These are phyloP conservation scores for Argyresthia goedartella DNA, from an alignment of 2,888 invertebrate genomes.

Conservation along the genomic window DNA sequence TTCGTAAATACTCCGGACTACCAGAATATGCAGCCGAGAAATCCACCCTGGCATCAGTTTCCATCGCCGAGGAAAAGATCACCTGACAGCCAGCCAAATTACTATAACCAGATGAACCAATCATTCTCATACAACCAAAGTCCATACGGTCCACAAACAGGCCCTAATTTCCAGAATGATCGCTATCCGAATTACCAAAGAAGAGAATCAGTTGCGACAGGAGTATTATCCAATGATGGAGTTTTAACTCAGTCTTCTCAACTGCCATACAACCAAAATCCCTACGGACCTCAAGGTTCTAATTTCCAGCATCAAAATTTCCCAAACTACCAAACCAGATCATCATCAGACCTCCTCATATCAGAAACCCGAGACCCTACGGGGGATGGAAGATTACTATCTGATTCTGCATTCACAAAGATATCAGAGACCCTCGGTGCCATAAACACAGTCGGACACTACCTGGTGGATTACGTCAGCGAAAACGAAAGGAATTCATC, in stretches of 20 bases:
- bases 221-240: conserved; percentile 2
- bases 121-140: neutral
- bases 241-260: neutral
- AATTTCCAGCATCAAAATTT: conserved; percentile 8
- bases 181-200: neutral
- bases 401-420: conserved; percentile 72
- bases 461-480: conserved; percentile 83
- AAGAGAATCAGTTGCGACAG: conserved; percentile 6
- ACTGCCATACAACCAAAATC: conserved; percentile 24
- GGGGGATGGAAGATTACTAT: conserved; percentile 66
- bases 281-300: conserved; percentile 15
- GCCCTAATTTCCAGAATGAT: conserved; percentile 1
- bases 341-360: conserved; percentile 29
- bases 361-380: conserved; percentile 31
- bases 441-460: conserved; percentile 87
- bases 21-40: conserved; percentile 34
- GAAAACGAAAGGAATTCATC: conserved; percentile 56
- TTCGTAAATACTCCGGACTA: conserved; percentile 35
- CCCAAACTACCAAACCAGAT: conserved; percentile 28
- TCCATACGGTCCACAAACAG: neutral
- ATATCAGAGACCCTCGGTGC: conserved; percentile 81
- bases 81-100: conserved; percentile 26
- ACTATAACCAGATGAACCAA: conserved; percentile 16
- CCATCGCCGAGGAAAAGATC: conserved; percentile 55
- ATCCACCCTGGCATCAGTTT: conserved; percentile 53